Evolutionary conservation across 2,113 vertebrate genomes (phyloP).

Genomic region (Chaetodon auriga): DNA sequence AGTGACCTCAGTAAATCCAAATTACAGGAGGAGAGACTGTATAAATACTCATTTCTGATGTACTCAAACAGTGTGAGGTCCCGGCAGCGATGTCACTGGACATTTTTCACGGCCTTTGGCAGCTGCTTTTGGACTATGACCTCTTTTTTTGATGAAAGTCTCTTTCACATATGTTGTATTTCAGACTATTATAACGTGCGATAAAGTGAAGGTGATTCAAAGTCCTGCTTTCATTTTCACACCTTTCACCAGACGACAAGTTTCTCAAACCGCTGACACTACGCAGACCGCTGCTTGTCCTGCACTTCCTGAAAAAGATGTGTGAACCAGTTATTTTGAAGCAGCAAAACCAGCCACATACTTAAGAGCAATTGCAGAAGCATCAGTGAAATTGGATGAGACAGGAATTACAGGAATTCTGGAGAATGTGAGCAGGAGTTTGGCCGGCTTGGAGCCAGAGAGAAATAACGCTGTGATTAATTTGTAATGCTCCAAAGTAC

Average conservation of each 20-base stretch:
- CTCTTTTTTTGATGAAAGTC: constrained; percentile 37
- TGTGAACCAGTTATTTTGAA: constrained; percentile 8
- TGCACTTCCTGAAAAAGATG: neutral
- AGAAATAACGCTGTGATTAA: constrained; percentile 28
- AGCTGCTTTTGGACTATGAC: constrained; percentile 17
- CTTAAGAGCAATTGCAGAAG: neutral
- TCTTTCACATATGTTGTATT: constrained; percentile 38
- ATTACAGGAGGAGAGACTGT: constrained; percentile 30
- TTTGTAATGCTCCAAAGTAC: neutral
- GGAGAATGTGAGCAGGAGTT: neutral
- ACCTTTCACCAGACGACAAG: neutral
- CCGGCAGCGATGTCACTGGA: constrained; percentile 46
- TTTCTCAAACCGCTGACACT: neutral
- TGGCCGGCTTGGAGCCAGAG: neutral
- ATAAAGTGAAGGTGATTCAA: constrained; percentile 5
- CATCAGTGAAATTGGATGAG: constrained; percentile 1
- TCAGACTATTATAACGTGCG: neutral
- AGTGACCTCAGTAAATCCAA: constrained; percentile 44
- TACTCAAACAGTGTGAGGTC: constrained; percentile 39
- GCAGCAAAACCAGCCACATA: neutral
- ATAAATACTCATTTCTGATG: constrained; percentile 43
- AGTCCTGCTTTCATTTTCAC: constrained; percentile 8
- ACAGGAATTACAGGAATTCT: constrained; percentile 1
- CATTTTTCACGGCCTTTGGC: constrained; percentile 45
- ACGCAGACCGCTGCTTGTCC: neutral